Evolutionary conservation across 1,140 invertebrate genomes (phyloP), one percentile per base, ranked within the genome.

Genomic region (Zaprionus inermis): DNA sequence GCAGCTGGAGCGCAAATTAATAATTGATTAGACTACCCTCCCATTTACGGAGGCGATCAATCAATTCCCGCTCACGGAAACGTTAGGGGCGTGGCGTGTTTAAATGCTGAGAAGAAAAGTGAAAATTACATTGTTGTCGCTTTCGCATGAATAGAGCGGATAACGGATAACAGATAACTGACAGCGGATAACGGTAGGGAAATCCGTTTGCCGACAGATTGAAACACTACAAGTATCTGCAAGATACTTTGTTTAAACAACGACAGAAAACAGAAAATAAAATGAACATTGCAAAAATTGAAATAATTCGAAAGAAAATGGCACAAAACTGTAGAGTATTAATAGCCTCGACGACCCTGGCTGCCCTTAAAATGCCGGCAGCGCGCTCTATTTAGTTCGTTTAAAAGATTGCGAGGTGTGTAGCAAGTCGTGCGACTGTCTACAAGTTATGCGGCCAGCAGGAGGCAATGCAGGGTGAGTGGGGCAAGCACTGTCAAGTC

Each of bases 351-450:
- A 51, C 84, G 77, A 88, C 84, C 84, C 83, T 88, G 83, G 79
- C 49, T 88, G 83, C 83, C 83, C 83, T 88, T 88, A 88, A 78
- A 83, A 80, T 78, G 70, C 80, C 73, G 79, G 70, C 83, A 78
- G 67, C 74, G 69, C 76, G 79, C 72, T 82, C 71, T 86, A 65
- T 59, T 78, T 82, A 71, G 79, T 66, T 55, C 20, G 66, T 52
- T 58, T 57, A 70, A 49, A 11, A 5, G 60, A 65, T 75, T 61
- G 56, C 14, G 30, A 56, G 58, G 57, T 67, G 58, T 64, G 64
- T 16, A 44, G n/a, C 38, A 44, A 44, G 38, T 44, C 54, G 60
- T 56, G 18, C 54, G 41, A 32, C 57, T 61, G 74, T 67, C 41
- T 75, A 76, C 71, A 30, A 81, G 79, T 88, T 83, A 88, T 88